Evolutionary conservation across 2,888 invertebrate genomes (phyloP).

Genomic region (Fragum fragum): DNA sequence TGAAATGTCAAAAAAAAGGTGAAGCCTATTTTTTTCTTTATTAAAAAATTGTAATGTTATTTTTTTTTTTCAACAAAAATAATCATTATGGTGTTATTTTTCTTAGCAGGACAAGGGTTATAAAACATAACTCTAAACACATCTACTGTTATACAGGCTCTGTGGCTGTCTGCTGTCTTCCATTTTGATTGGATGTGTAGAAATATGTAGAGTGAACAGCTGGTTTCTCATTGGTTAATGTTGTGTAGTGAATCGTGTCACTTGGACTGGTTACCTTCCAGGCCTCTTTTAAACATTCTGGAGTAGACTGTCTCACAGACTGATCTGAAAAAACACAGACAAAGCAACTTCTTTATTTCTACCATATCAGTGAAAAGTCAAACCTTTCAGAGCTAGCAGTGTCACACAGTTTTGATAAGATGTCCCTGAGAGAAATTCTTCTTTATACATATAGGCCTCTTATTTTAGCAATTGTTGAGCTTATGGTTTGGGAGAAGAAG

Average conservation of each 20-base stretch:
- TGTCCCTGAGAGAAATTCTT: not conserved
- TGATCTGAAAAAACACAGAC: slow-evolving; percentile 38
- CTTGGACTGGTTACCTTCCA: slow-evolving; percentile 49
- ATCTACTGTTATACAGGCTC: slow-evolving; percentile 26
- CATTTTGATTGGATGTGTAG: slow-evolving; percentile 52
- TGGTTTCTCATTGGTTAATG: slow-evolving; percentile 52
- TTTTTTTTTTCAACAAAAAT: too few species aligned
- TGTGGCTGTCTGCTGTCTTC: slow-evolving; percentile 28
- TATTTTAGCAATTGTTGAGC: too few species aligned
- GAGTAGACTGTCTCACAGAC: slow-evolving; percentile 27
- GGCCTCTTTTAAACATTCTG: slow-evolving; percentile 6
- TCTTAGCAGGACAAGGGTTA: too few species aligned
- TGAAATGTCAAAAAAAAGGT: too few species aligned
- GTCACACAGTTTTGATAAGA: not conserved
- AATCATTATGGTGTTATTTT: too few species aligned
- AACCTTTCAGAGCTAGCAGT: not conserved
- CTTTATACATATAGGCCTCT: too few species aligned
- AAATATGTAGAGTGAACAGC: slow-evolving; percentile 27
- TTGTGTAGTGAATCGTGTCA: slow-evolving; percentile 34
- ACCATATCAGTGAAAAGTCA: too few species aligned
- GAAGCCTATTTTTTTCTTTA: too few species aligned
- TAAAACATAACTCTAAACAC: too few species aligned
- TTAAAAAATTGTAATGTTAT: too few species aligned
- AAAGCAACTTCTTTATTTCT: too few species aligned
- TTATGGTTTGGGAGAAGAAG: too few species aligned